Conservation (phyloP, 2,797 vertebrate species). For the Poliocrania exsul region DNA sequence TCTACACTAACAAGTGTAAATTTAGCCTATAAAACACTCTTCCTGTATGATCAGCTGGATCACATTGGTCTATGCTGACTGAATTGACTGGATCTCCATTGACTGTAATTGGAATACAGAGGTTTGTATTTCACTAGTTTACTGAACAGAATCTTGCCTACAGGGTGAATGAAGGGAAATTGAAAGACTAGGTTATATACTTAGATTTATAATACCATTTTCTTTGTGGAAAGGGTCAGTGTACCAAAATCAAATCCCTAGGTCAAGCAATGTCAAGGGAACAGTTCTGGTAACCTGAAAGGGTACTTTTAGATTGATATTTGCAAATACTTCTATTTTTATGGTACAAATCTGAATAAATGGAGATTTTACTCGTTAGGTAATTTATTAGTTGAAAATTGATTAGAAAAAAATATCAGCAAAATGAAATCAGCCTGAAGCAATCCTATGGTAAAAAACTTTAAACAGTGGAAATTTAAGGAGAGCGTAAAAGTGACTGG, state of each 20-base stretch:
- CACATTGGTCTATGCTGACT: background rate
- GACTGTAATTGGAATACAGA: background rate
- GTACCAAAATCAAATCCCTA: background rate
- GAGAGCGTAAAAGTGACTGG: background rate
- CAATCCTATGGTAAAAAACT: background rate
- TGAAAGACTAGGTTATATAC: background rate
- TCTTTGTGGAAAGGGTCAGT: background rate
- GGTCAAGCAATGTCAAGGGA: background rate
- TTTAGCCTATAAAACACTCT: background rate
- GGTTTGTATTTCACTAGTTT: background rate
- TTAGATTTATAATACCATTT: background rate
- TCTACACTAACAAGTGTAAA: background rate
- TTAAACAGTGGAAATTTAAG: background rate
- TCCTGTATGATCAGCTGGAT: background rate
- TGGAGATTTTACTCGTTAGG: background rate
- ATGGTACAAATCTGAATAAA: background rate
- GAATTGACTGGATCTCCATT: background rate
- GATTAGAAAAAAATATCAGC: background rate
- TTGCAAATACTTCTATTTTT: background rate
- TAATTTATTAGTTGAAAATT: background rate
- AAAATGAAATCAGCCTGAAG: background rate
- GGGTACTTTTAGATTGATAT: background rate
- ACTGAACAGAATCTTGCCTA: background rate
- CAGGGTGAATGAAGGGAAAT: background rate
- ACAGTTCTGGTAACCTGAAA: background rate